Evolutionary conservation across 2,888 invertebrate genomes (phyloP), one percentile per base, ranked within the genome.

Genomic region (Rotaria socialis): DNA sequence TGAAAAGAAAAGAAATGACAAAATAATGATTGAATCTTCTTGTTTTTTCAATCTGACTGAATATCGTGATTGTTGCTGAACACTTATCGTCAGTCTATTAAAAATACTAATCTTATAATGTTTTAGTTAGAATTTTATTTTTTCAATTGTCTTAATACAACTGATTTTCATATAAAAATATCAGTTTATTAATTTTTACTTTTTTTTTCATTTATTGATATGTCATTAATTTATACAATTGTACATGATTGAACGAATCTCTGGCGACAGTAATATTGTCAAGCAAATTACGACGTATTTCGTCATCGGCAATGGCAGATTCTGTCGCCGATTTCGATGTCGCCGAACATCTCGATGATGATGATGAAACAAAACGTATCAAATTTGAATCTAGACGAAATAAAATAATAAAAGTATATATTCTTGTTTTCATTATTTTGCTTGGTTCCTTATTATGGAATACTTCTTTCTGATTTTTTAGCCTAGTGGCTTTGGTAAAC

Each of bases 401-500:
- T 4, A 80, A 47, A 47, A 24, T 80, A 24, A 47, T 80, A 5
- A 80, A 80, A 80, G 80, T 80, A 80, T 41, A 24, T 27, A 7
- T 41, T 75, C 19, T 5, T 52, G 11, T 52, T 0, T 52, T 52
- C 52, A 24, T n/a, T 35, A 2, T 2, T 35, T 35, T 35, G 35
- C 35, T 4, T 14, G 41, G 14, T 11, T 47, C 11, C 14, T n/a
- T 35, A 22, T 35, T 14, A 50, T 50, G 35, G 11, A 47, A 10
- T 14, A 47, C 24, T 41, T 41, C 1, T n/a, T 50, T 80, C 24
- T 43, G 24, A 11, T 80, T 10, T 67, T 85, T 50, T 85, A 85
- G 87, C 41, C 85, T 8, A 60, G 60, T 85, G 88, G 88, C 50
- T 85, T 96, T 91, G 96, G 96, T 88, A 95, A 95, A 92, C 96